Evolutionary conservation across 2,797 vertebrate species (phyloP).

Genomic region (Natrix natrix): DNA sequence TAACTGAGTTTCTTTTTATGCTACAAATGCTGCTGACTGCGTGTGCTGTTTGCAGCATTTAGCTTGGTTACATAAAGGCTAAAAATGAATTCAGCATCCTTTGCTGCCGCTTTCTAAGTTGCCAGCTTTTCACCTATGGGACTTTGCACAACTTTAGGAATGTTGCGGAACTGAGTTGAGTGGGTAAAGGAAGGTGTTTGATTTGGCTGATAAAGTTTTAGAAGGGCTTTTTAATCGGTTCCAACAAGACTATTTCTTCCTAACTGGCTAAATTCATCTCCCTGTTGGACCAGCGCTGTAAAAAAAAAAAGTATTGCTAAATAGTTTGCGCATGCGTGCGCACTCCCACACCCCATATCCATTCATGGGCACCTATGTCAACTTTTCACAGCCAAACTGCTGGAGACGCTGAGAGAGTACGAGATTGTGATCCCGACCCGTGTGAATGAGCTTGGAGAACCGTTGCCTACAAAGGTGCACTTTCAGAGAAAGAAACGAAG

Average conservation of each 20-base stretch:
- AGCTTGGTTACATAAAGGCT: constrained; percentile 20
- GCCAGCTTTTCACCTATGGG: not conserved
- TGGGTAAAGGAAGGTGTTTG: not conserved
- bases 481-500: constrained; percentile 92
- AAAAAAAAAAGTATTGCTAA: not conserved
- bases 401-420: constrained; percentile 80
- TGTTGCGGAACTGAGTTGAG: not conserved
- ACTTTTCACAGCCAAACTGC: constrained; percentile 74
- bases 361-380: constrained; percentile 34
- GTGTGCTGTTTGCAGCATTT: not conserved
- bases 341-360: not conserved
- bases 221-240: not conserved
- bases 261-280: not conserved
- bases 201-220: not conserved
- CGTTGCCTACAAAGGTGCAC: constrained; percentile 86
- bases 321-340: not conserved
- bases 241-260: not conserved
- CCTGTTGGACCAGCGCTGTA: not conserved
- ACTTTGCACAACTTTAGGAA: not conserved
- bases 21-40: not conserved
- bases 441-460: constrained; percentile 89
- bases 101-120: not conserved
- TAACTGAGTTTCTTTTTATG: not conserved
- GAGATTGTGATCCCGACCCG: constrained; percentile 92
- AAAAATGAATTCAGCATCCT: not conserved